Conservation (phyloP, 2,888 invertebrate genomes). For the Nomada fucata region DNA sequence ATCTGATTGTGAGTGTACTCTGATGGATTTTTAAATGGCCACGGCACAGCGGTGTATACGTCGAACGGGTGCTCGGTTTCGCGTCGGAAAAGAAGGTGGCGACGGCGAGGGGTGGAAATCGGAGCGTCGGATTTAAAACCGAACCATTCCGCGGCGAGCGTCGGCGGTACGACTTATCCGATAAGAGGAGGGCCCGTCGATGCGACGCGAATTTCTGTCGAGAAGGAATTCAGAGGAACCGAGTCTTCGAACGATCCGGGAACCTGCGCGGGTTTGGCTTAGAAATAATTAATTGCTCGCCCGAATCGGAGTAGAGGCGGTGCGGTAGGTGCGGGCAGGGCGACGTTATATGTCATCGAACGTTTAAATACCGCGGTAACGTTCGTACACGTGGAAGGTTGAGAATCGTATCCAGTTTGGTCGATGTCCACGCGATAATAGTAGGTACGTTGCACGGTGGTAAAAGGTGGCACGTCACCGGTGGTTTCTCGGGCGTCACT, state of each 20-base stretch:
- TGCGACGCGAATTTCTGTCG: no score
- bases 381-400: neutral
- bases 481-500: conserved; percentile 41
- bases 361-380: neutral
- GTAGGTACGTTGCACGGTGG: neutral
- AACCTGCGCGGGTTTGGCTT: no score
- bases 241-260: no score
- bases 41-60: neutral
- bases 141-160: neutral
- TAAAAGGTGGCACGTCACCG: conserved; percentile 37
- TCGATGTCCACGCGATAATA: neutral
- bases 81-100: neutral
- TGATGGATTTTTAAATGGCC: neutral
- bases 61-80: neutral
- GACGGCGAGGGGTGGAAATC: neutral
- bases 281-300: neutral
- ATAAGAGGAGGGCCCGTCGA: no score
- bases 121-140: neutral
- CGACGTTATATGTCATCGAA: neutral
- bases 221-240: no score
- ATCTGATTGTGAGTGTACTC: neutral
- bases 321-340: neutral
- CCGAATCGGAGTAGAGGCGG: neutral
- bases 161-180: neutral
- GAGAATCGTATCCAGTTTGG: neutral